Evolutionary conservation across 2,888 invertebrate species (phyloP).

Genomic region (Lasioglossum pauxillum): DNA sequence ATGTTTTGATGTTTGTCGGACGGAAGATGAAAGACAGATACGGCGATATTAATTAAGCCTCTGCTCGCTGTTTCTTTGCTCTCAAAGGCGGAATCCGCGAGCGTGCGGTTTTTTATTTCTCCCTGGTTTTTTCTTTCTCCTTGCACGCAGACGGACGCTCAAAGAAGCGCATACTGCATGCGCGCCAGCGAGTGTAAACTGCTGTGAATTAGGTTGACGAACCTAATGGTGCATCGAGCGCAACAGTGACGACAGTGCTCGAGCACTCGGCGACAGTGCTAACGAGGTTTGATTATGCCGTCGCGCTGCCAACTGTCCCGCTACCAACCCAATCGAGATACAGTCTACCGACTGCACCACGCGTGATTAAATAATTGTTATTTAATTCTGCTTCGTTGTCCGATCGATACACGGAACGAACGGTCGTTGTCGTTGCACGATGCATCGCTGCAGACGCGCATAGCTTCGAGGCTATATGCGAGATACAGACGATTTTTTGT

Average conservation of each 20-base stretch:
- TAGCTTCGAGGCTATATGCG: neutral
- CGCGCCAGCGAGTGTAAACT: conserved; percentile 59
- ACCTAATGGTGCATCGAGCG: conserved; percentile 64
- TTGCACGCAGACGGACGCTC: neutral
- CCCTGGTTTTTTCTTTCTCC: conserved; percentile 16
- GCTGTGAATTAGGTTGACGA: conserved; percentile 68
- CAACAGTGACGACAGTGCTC: conserved; percentile 62
- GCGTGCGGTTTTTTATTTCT: neutral
- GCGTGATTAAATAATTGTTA: neutral
- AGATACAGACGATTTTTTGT: too few relatives aligned
- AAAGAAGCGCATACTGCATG: conserved; percentile 24
- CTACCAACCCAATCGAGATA: conserved; percentile 16
- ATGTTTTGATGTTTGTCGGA: conserved; percentile 9
- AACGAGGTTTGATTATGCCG: conserved; percentile 70
- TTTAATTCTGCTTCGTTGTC: neutral
- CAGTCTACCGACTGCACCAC: conserved; percentile 23
- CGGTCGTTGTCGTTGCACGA: neutral
- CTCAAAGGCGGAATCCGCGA: conserved; percentile 24
- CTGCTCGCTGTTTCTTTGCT: conserved; percentile 40
- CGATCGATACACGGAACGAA: neutral
- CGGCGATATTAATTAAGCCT: conserved; percentile 28
- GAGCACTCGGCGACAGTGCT: conserved; percentile 54
- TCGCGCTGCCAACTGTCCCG: conserved; percentile 36
- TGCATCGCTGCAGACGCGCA: neutral
- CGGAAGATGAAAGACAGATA: neutral